Conservation (phyloP, 1,140 invertebrate species). For the Papilio machaon region DNA sequence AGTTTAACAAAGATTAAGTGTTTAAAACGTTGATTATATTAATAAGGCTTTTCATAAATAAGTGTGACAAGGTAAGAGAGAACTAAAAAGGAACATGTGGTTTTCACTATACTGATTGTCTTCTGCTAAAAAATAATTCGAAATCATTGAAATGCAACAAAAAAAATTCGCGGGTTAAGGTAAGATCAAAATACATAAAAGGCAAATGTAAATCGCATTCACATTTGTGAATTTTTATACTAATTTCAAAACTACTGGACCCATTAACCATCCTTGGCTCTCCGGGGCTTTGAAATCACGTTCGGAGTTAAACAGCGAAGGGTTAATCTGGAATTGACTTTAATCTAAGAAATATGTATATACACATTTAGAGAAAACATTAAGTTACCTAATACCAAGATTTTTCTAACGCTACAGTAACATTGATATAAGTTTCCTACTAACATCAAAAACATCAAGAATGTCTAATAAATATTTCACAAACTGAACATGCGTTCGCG, state of each 20-base stretch:
- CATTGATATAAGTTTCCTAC: neutral
- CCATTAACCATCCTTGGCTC: constrained; percentile 4
- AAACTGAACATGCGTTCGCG: neutral
- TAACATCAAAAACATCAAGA: neutral
- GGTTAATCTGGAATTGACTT: neutral
- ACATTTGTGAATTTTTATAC: neutral
- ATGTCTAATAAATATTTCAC: neutral
- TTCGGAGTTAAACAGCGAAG: neutral
- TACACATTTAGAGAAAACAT: neutral
- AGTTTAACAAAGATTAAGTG: neutral
- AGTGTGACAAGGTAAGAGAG: neutral
- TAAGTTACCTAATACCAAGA: neutral
- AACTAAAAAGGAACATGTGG: neutral
- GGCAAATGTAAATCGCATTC: too few species aligned
- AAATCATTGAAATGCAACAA: neutral
- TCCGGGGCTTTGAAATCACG: neutral
- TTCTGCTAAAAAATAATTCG: too few species aligned
- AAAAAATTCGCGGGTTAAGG: neutral
- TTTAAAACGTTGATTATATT: neutral
- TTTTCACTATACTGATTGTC: too few species aligned
- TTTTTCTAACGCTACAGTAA: neutral
- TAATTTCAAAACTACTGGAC: constrained; percentile 6
- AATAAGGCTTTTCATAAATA: neutral
- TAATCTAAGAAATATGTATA: neutral
- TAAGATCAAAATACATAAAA: too few species aligned